A percentile compares a stretch with the other conserved stretches of the same genome.
Evolutionary conservation across 2,888 invertebrate species (phyloP).

Genomic region (Nephrotoma guestfalica): DNA sequence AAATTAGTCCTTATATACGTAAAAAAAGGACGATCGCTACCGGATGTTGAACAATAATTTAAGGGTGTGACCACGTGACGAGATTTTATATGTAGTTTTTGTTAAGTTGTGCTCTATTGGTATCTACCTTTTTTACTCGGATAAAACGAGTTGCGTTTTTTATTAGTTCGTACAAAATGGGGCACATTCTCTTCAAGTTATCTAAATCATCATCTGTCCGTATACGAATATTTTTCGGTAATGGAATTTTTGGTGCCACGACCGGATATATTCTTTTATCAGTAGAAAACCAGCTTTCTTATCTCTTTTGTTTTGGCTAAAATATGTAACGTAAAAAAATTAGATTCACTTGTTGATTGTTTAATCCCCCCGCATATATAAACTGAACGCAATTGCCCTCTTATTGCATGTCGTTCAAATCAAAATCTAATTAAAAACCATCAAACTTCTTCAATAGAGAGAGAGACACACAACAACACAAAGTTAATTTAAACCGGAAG

Average conservation of each 20-base stretch:
- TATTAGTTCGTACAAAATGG: not conserved
- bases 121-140: not conserved
- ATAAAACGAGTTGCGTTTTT: not conserved
- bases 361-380: not conserved
- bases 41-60: constrained; percentile 15
- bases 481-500: not conserved
- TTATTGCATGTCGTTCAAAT: not conserved
- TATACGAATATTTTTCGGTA: not conserved
- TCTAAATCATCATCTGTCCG: not conserved
- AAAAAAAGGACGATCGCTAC: constrained; percentile 4
- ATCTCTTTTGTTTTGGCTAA: not conserved
- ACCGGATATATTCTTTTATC: not conserved
- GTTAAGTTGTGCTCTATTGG: not conserved
- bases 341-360: not conserved
- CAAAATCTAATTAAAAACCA: not conserved
- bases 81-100: not conserved
- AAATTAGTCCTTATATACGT: not conserved
- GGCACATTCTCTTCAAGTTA: not conserved
- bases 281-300: not conserved
- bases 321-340: not conserved
- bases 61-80: constrained; percentile 15
- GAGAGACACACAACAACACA: not conserved
- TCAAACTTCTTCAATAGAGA: not conserved
- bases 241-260: not conserved
- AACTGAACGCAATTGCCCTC: not conserved